Evolutionary conservation across 1,140 invertebrate genomes (phyloP).

Genomic region (Physella acuta): DNA sequence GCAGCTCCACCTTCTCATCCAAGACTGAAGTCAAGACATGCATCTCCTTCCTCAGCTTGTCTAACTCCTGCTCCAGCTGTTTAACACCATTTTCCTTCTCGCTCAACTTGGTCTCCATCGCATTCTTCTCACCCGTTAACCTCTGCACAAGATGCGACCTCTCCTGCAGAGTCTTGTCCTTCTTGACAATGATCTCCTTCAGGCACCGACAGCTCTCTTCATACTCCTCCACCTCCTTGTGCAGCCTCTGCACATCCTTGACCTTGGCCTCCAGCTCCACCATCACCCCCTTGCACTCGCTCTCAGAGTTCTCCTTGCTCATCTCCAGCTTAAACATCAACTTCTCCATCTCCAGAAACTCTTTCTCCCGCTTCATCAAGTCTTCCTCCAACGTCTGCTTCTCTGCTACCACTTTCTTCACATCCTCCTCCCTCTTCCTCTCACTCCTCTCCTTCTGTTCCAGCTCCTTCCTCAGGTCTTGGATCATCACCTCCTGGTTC

Average conservation of each 20-base stretch:
- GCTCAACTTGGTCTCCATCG: slow-evolving; percentile 4
- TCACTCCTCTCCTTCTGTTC: slow-evolving; percentile 3
- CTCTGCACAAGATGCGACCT: slow-evolving; percentile 4
- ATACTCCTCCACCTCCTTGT: slow-evolving; percentile 14
- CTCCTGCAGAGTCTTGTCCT: slow-evolving; percentile 17
- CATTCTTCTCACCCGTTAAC: slow-evolving; percentile 8
- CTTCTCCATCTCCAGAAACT: slow-evolving; percentile 22
- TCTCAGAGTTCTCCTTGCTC: slow-evolving; percentile 13
- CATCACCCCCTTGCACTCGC: background rate
- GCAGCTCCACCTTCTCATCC: slow-evolving; percentile 8
- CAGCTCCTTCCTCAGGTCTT: background rate
- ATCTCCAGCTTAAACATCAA: slow-evolving; percentile 14
- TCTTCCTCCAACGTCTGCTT: slow-evolving; percentile 36
- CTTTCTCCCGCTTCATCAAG: slow-evolving; percentile 18
- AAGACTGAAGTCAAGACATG: slow-evolving; percentile 27
- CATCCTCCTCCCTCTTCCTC: slow-evolving; percentile 21
- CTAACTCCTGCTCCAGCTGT: slow-evolving; percentile 33
- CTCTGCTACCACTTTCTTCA: slow-evolving; percentile 3
- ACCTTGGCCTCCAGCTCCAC: slow-evolving; percentile 9
- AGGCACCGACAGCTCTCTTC: slow-evolving; percentile 17
- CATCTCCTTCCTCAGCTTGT: slow-evolving; percentile 34
- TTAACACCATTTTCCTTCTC: slow-evolving; percentile 44
- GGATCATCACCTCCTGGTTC: background rate
- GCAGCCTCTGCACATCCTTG: slow-evolving; percentile 1
- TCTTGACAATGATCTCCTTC: slow-evolving; percentile 19